These are phyloP conservation scores for Orthonevra nobilis DNA, from an alignment of 2,888 invertebrate genomes.

Conservation along the genomic window DNA sequence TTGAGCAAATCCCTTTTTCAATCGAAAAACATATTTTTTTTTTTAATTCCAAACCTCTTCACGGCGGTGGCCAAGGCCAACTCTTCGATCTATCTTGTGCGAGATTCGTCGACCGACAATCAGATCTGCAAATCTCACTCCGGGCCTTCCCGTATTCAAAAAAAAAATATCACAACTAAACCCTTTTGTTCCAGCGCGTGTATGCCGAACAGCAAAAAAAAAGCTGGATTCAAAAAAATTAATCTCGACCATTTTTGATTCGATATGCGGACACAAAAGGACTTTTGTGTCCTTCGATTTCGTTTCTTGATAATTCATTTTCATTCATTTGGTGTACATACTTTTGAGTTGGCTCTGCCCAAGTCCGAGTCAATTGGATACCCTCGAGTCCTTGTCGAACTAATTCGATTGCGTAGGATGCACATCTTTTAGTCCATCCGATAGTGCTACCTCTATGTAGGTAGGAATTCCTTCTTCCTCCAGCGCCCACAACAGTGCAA, in stretches of 20 bases:
- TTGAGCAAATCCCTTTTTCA: slow-evolving; percentile 39
- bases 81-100: too few species aligned
- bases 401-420: slow-evolving; percentile 51
- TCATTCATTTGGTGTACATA: slow-evolving; percentile 24
- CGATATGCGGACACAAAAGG: slow-evolving; percentile 25
- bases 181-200: slow-evolving; percentile 58
- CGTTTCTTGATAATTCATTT: slow-evolving; percentile 58
- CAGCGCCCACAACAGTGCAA: slow-evolving; percentile 38
- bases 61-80: too few species aligned
- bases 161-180: slow-evolving; percentile 30
- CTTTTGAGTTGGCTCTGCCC: slow-evolving; percentile 22
- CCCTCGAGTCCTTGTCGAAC: slow-evolving; percentile 6
- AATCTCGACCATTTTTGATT: slow-evolving; percentile 59
- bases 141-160: neutral
- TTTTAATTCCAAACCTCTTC: slow-evolving; percentile 30
- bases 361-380: slow-evolving; percentile 12
- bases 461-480: slow-evolving; percentile 15
- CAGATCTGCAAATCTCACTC: slow-evolving; percentile 37
- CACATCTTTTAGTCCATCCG: slow-evolving; percentile 21
- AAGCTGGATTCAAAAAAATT: slow-evolving; percentile 58
- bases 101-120: slow-evolving; percentile 30
- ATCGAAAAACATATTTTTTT: too few species aligned
- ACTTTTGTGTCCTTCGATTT: slow-evolving; percentile 35
- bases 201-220: slow-evolving; percentile 24
- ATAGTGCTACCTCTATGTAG: too few species aligned